These are phyloP conservation scores for Brachionus angularis DNA, from an alignment of 1,140 invertebrate genomes.

Conservation along the genomic window DNA sequence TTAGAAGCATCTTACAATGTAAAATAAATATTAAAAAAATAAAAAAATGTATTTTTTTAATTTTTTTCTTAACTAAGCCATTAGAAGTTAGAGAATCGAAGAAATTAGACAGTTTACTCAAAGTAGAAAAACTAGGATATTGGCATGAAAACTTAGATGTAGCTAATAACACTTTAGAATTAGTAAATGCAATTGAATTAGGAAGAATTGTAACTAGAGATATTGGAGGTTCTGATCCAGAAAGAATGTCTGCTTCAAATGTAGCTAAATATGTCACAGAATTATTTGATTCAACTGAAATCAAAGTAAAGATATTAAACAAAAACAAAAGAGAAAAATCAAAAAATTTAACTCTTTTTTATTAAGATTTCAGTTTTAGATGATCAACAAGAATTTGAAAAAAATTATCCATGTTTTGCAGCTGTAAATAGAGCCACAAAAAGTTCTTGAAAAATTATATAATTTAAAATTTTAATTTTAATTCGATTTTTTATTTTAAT, in stretches of 20 bases:
- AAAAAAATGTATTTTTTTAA: background rate
- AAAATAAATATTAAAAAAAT: background rate
- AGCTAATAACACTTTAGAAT: background rate
- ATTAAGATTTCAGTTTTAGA: slow-evolving; percentile 63
- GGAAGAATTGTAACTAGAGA: slow-evolving; percentile 62
- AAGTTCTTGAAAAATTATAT: too few relatives aligned
- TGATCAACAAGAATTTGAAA: slow-evolving; percentile 59
- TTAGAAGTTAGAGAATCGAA: slow-evolving; percentile 35
- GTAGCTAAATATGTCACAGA: slow-evolving; percentile 74
- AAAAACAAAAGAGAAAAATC: too few relatives aligned
- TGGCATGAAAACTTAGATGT: background rate
- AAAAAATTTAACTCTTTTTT: slow-evolving; percentile 62
- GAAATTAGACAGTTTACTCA: background rate
- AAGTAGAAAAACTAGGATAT: slow-evolving; percentile 28
- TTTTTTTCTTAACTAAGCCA: background rate
- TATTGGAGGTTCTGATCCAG: slow-evolving; percentile 83
- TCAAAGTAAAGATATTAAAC: background rate
- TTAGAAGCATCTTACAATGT: slow-evolving; percentile 39
- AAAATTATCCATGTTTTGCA: slow-evolving; percentile 80
- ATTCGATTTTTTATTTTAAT: background rate
- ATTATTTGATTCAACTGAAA: slow-evolving; percentile 61
- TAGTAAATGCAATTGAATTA: slow-evolving; percentile 28
- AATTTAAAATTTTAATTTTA: background rate
- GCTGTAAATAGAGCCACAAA: slow-evolving; percentile 83
- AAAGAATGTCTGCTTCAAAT: slow-evolving; percentile 78